Base-by-base conservation (phyloP, 2,888 invertebrate genomes). In the Osmoderma eremita region DNA sequence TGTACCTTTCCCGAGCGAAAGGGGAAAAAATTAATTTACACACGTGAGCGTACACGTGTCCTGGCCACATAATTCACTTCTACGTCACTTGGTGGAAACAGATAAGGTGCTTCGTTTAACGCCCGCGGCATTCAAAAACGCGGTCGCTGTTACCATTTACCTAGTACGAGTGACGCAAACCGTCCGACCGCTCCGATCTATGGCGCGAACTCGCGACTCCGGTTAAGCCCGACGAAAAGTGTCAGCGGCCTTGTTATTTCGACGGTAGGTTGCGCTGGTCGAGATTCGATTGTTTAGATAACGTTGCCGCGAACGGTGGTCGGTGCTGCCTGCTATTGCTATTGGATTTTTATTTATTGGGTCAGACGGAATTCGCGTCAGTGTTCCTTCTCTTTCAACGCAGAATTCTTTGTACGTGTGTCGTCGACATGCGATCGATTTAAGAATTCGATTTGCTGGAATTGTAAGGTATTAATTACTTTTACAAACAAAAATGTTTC, bases 211-310 rank as follows among this genome's bases (percentile, higher is more conserved):
- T 12, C 38, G n/a, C 6, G 39, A 20, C 54, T 39, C 4, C 18
- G 20, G 39, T 58, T 58, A 13, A 58, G 15, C 45, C 24, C 58
- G 58, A 42, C 58, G 30, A 30, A 58, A 58, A 58, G 58, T 58
- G 58, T 58, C 42, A 58, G 58, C 58, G 58, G 15, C 42, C 58
- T 45, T 58, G 42, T 58, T 58, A 58, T 58, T 58, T 42, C 30
- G 30, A 42, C 24, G 24, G 10, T 36, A 53, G 17, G 38, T 58
- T 58, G 58, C 22, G 58, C 42, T 42, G 58, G 58, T 53, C 38
- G 53, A 53, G 53, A 53, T 39, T 38, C 24, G 58, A 58, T 58
- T 42, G 58, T 58, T 58, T 58, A 45, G 58, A 58, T 58, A 58
- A 39, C 45, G 15, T 58, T 15, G 30, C 6, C 30, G 22, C 30